Evolutionary conservation across 1,140 invertebrate species (phyloP), one percentile per base, ranked within the genome.

Genomic region (Glossosoma conforme): DNA sequence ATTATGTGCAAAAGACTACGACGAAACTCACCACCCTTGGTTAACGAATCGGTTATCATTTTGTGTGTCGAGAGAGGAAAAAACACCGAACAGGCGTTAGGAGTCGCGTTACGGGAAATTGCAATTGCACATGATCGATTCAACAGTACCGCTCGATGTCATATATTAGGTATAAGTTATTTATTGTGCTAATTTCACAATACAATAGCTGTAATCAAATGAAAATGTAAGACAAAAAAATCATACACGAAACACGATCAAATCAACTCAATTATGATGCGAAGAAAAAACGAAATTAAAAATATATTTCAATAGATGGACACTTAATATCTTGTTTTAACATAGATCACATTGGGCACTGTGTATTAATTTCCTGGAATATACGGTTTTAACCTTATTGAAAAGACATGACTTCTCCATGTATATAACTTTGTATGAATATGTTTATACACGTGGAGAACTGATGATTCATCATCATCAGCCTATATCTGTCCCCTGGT

Each of bases 1-100:
- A 75, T 75, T 73, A 75, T 75, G 71, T 75, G 72, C 72, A 75
- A 75, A 70, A 75, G 67, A 65, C 72, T 75, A 73, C 72, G 73
- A 64, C 72, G 69, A 65, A 75, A 75, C 60, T 75, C 72, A 65
- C 73, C 72, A 70, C 73, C 71, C 55, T 57, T 64, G 35, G 43
- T 54, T n/a, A 48, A 52, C 32, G 22, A 45, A 54, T 43, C 41
- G 44, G 22, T 41, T 45, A 48, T 45, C 35, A 41, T 58, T 49
- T 40, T 48, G 38, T 33, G 37, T 42, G 30, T 28, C 44, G 28
- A 24, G 36, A 21, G 28, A 17, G 48, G 22, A 35, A 28, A 28
- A 28, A n/a, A 28, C 6, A 17, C 24, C 44, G 18, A 32, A 28
- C 35, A 3, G n/a, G 32, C n/a, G 17, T 45, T 45, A 37, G 25